These are phyloP conservation scores for Panulirus ornatus DNA, from an alignment of 1,140 invertebrate species.

Conservation along the genomic window DNA sequence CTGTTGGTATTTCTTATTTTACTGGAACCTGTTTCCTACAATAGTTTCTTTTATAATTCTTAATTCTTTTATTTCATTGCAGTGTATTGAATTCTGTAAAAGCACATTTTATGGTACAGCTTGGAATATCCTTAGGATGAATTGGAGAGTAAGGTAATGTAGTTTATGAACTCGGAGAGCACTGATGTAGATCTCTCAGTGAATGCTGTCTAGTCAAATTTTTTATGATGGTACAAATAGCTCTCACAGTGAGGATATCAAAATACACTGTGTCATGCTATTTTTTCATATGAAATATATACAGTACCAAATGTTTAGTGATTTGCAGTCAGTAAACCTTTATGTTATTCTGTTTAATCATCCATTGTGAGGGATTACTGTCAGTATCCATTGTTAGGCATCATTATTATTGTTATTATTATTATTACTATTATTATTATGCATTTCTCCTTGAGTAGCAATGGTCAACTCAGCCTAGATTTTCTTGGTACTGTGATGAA, in stretches of 20 bases:
- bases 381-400: background rate
- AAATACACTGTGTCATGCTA: background rate
- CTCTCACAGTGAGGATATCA: background rate
- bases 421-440: too few species aligned
- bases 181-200: constrained; percentile 6
- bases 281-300: background rate
- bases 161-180: background rate
- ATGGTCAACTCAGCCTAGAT: background rate
- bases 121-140: too few species aligned
- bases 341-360: too few species aligned
- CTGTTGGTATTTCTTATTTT: background rate
- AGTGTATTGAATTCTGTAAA: too few species aligned
- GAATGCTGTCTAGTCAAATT: background rate
- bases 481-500: background rate
- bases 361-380: too few species aligned
- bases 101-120: too few species aligned
- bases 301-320: background rate
- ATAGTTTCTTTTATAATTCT: background rate
- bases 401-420: too few species aligned
- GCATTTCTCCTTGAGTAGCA: background rate
- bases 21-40: background rate
- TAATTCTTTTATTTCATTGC: background rate
- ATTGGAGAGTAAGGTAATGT: too few species aligned
- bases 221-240: background rate
- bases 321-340: background rate